phyloP scores from a whole-genome alignment of 1,140 invertebrate genomes.

The Apis dorsata region DNA sequence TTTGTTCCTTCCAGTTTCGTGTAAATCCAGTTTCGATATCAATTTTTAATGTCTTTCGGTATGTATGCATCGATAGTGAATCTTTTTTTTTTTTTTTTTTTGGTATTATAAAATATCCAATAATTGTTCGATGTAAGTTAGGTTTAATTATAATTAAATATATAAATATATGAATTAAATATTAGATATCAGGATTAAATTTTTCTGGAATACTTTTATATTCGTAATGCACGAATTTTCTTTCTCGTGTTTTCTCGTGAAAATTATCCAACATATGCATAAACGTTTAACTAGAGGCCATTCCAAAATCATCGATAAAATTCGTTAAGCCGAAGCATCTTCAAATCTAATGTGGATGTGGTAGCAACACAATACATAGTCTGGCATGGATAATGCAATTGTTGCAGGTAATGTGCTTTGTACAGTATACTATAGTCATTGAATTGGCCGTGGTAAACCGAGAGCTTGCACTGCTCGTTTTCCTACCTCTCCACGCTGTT shows the following conservation, averaged over 20 bases:
- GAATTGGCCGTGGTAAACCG: slow-evolving; percentile 50
- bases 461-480: slow-evolving; percentile 38
- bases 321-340: slow-evolving; percentile 18
- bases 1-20: too few relatives aligned
- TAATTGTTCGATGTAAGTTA: too few relatives aligned
- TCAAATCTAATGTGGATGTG: slow-evolving; percentile 30
- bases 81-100: too few relatives aligned
- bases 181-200: neutral
- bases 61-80: too few relatives aligned
- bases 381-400: slow-evolving; percentile 42
- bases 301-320: neutral
- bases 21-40: too few relatives aligned
- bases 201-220: neutral
- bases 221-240: too few relatives aligned
- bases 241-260: too few relatives aligned
- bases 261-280: neutral
- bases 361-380: slow-evolving; percentile 6
- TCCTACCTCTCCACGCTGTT: slow-evolving; percentile 10
- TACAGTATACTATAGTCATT: slow-evolving; percentile 41
- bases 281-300: neutral
- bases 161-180: neutral
- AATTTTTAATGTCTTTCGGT: too few relatives aligned
- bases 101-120: too few relatives aligned
- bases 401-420: slow-evolving; percentile 42
- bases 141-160: too few relatives aligned